Evolutionary conservation across 2,113 vertebrate genomes (phyloP), one percentile per base, ranked within the genome.

Genomic region (Daboia siamensis): DNA sequence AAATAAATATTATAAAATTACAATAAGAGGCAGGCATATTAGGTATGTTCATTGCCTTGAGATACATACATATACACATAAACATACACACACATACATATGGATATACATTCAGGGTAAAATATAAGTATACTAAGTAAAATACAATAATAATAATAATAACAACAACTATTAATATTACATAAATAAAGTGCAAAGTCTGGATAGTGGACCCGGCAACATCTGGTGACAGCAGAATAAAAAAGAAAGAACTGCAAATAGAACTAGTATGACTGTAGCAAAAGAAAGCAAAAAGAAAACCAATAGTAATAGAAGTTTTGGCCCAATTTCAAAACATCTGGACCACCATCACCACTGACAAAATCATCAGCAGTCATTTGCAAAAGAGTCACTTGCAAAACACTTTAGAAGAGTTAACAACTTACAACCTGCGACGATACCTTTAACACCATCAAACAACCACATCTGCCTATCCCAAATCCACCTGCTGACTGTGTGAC

Each of bases 1-100:
- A 93, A 91, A 52, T 64, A 95, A 93, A 94, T 94, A 95, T 69
- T 26, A 69, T 87, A 59, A 69, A 57, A 91, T 94, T 52, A 87
- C 90, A 11, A 6, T 93, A 90, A 94, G 93, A 80, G 33, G 17
- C n/a, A 80, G 69, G 33, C 39, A 39, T 80, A 80, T 39, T 80
- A 80, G 17, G 17, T 39, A 39, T 80, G 69, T 80, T 80, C 33
- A 20, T 39, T 17, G 2, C 6, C 69, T 80, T 69, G 64, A 80
- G 69, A 80, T 39, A 69, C 33, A 29, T 15, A 69, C 29, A 33
- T 1, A 15, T 6, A 33, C 64, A 17, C 61, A 69, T 1, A 69
- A 4, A 61, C 3, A 69, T 4, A 69, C 5, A 69, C 0, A 15
- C 3, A 61, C 1, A 26, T 59, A 23, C 57, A 10, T 23, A 57